These are phyloP conservation scores for Xiphophorus couchianus DNA, from an alignment of 2,113 vertebrate species.

Conservation along the genomic window DNA sequence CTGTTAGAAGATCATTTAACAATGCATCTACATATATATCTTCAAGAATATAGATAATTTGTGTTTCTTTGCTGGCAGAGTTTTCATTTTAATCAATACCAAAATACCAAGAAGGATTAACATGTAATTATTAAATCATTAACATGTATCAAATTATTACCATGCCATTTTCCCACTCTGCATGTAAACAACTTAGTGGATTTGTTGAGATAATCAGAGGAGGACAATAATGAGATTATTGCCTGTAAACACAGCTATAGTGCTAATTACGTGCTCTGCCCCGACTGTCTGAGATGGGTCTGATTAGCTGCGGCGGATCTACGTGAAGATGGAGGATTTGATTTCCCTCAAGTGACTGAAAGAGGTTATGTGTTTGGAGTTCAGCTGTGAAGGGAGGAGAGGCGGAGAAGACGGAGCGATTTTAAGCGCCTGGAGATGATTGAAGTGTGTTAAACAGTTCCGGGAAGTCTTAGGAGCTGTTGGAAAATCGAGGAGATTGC, in stretches of 20 bases:
- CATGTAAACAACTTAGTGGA: slow-evolving; percentile 59
- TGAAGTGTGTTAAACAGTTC: slow-evolving; percentile 50
- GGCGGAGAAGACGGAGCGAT: slow-evolving; percentile 29
- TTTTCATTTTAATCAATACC: slow-evolving; percentile 53
- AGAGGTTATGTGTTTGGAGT: slow-evolving; percentile 17
- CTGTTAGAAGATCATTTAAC: background rate
- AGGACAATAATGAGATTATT: slow-evolving; percentile 61
- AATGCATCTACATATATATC: background rate
- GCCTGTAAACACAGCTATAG: slow-evolving; percentile 54
- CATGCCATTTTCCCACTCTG: slow-evolving; percentile 24
- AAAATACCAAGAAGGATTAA: slow-evolving; percentile 36
- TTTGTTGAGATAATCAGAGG: slow-evolving; percentile 59
- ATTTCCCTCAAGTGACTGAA: slow-evolving; percentile 54
- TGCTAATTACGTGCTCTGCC: slow-evolving; percentile 52
- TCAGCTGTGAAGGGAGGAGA: slow-evolving; percentile 5
- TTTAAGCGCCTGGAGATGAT: slow-evolving; percentile 30
- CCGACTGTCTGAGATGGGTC: slow-evolving; percentile 37
- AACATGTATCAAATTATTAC: background rate
- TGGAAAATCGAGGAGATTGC: slow-evolving; percentile 30
- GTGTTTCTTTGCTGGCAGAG: background rate
- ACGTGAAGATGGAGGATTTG: slow-evolving; percentile 37
- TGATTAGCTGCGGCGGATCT: slow-evolving; percentile 56
- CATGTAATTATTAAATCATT: slow-evolving; percentile 34
- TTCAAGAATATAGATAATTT: too few relatives aligned
- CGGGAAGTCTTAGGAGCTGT: slow-evolving; percentile 12